These are phyloP conservation scores for Lordiphosa mommai DNA, from an alignment of 1,140 invertebrate genomes.

Conservation along the genomic window DNA sequence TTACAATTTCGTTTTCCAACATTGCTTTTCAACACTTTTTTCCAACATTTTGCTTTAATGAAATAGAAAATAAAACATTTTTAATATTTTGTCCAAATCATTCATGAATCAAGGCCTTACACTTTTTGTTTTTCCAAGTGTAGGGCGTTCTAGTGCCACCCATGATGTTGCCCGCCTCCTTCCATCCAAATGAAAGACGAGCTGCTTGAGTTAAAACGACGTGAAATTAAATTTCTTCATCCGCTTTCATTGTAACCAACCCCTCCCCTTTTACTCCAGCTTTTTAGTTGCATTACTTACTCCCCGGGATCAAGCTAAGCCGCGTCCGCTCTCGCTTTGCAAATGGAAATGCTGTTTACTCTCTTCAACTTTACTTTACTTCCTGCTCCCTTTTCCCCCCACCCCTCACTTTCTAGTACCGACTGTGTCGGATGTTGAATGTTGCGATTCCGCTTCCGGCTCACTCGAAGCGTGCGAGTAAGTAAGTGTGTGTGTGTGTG, in stretches of 20 bases:
- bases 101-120: too few species aligned
- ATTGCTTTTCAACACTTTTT: too few species aligned
- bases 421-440: constrained; percentile 58
- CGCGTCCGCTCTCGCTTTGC: constrained; percentile 33
- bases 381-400: not conserved
- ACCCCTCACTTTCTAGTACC: not conserved
- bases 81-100: too few species aligned
- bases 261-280: constrained; percentile 1
- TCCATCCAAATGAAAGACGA: constrained; percentile 46
- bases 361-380: constrained; percentile 28
- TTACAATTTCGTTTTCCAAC: too few species aligned
- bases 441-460: constrained; percentile 61
- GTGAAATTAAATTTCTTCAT: constrained; percentile 75
- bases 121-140: too few species aligned
- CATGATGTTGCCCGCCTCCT: not conserved
- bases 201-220: constrained; percentile 67
- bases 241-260: constrained; percentile 49
- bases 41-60: too few species aligned
- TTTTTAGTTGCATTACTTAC: constrained; percentile 50
- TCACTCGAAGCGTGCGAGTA: not conserved
- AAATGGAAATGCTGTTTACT: constrained; percentile 51
- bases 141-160: constrained; percentile 22
- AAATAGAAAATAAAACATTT: too few species aligned
- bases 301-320: constrained; percentile 42
- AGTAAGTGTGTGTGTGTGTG: not conserved